A percentile compares a stretch with the other conserved stretches of the same genome.
These are phyloP conservation scores for Atopsyche davidsoni DNA, from an alignment of 1,140 invertebrate species.

Conservation along the genomic window DNA sequence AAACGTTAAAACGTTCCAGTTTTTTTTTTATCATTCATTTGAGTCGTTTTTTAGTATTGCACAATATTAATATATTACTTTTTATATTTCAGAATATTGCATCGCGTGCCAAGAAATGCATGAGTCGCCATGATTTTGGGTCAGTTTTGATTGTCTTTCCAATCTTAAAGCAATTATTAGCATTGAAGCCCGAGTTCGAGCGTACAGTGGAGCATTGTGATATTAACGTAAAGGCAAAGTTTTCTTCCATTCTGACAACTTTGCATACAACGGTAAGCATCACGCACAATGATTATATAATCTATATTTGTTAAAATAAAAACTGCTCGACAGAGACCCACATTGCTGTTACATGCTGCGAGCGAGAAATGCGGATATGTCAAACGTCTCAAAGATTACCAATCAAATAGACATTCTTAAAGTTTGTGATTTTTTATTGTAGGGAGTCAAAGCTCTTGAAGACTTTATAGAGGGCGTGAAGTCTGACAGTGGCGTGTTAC, in stretches of 20 bases:
- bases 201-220: constrained; percentile 69
- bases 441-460: constrained; percentile 85
- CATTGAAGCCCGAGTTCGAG: constrained; percentile 80
- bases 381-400: too few relatives aligned
- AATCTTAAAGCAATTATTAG: constrained; percentile 74
- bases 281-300: too few relatives aligned
- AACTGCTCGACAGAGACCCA: too few relatives aligned
- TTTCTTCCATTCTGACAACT: constrained; percentile 67
- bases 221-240: constrained; percentile 62
- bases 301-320: too few relatives aligned
- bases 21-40: too few relatives aligned
- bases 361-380: too few relatives aligned
- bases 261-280: constrained; percentile 64
- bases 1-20: too few relatives aligned
- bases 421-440: constrained; percentile 26
- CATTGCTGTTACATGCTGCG: too few relatives aligned
- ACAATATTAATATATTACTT: too few relatives aligned
- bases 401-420: too few relatives aligned
- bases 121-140: constrained; percentile 73
- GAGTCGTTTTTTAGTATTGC: too few relatives aligned
- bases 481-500: constrained; percentile 71
- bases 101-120: constrained; percentile 68
- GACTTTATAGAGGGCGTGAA: constrained; percentile 89
- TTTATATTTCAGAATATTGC: constrained; percentile 66
- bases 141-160: constrained; percentile 81